Base-by-base conservation (phyloP, 2,113 vertebrate genomes). In the Brevimyrus niger region DNA sequence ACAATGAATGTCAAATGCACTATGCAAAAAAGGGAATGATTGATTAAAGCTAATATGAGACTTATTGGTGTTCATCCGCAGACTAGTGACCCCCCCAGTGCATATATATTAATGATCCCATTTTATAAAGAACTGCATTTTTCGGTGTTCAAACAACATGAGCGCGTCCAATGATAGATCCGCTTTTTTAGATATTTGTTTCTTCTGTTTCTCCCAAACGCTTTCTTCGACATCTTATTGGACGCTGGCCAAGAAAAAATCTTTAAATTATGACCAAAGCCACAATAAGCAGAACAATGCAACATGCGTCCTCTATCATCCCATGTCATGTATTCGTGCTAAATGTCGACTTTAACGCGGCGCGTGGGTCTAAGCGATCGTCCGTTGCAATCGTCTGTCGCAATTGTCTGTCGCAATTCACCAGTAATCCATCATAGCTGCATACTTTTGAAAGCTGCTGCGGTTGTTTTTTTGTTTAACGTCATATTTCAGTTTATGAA, bases 371-470 rank as follows among this genome's bases (percentile, higher is more conserved):
- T 47, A 50, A 69, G 73, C 69, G 21, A 31, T 31, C 53, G 69
- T 82, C 47, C 10, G 17, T 53, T 5, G 48, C 69, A 82, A 88
- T 88, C 69, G 69, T 82, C 47, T 19, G 17, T 53, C 10, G 48
- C 69, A 35, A 31, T 31, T 80, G 69, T 82, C 47, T 19, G 17
- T 53, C 10, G 48, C 69, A 82, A 88, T 88, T 38, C 69, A 4
- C 7, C 21, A 42, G 69, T 82, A 88, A 88, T 88, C 47, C 88
- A 82, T 88, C 88, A 88, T 47, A 88, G 69, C 42, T 88, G 69
- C 88, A 3, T 80, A 88, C 69, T 15, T 73, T 6, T 17, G 8
- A 82, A 27, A 51, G 65, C 46, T 38, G 76, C 17, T 51, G 46
- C 23, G 19, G 27, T 10, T 17, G 21, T 61, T 61, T 84, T 61